Conservation (phyloP, 2,888 invertebrate species). For the Chamaedrilus cognettii region DNA sequence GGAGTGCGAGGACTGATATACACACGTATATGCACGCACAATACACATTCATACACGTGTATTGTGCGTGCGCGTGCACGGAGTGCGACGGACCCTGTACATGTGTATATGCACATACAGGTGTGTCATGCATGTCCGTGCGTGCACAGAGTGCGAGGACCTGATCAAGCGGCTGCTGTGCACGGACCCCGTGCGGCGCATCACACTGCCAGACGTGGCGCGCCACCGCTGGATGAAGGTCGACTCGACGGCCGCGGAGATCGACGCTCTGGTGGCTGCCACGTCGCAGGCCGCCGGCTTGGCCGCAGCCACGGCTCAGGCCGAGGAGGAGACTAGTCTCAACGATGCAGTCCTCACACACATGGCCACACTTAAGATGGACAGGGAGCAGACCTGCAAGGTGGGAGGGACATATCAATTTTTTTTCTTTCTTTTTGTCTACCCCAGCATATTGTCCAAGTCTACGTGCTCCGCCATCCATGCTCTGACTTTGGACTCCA, state of each 20-base stretch:
- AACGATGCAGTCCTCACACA: constrained; percentile 51
- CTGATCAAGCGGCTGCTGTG: constrained; percentile 24
- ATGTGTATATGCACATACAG: no score
- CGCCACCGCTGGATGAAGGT: constrained; percentile 29
- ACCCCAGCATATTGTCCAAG: no score
- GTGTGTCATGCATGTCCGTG: no score
- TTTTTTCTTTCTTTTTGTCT: no score
- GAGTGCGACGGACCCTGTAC: background rate
- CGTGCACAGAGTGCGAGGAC: constrained; percentile 23
- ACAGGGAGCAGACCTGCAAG: constrained; percentile 41
- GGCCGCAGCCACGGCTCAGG: background rate
- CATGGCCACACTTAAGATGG: constrained; percentile 51
- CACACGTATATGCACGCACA: background rate
- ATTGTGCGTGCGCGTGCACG: background rate
- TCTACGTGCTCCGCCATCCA: no score
- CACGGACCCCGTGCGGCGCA: constrained; percentile 17
- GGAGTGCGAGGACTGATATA: no score
- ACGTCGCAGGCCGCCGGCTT: background rate
- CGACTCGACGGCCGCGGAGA: constrained; percentile 49
- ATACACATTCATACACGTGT: background rate
- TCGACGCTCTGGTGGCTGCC: constrained; percentile 33
- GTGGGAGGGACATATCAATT: no score
- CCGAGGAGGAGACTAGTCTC: constrained; percentile 36
- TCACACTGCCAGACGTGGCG: constrained; percentile 8
- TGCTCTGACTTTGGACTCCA: no score